Evolutionary conservation across 2,113 vertebrate species (phyloP).

Genomic region (Globicephala melas): DNA sequence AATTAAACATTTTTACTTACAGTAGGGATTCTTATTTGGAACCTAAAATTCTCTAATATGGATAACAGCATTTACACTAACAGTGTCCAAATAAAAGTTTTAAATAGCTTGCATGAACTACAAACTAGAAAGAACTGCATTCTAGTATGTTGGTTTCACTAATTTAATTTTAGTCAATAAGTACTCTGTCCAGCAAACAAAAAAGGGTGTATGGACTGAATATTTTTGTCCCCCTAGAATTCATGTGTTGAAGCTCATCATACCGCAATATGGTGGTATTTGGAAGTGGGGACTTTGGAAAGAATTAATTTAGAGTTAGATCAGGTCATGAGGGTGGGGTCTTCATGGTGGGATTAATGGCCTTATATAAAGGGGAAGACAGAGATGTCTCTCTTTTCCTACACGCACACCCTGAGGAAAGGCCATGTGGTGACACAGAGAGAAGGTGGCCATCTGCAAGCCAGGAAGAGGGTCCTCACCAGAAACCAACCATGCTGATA

Average conservation of each 20-base stretch:
- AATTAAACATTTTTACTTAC: not conserved
- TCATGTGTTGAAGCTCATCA: not conserved
- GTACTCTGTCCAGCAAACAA: not conserved
- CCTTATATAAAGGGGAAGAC: not conserved
- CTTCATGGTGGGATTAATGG: not conserved
- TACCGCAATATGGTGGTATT: not conserved
- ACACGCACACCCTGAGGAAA: not conserved
- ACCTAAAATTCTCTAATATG: not conserved
- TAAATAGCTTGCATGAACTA: not conserved
- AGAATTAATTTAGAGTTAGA: not conserved
- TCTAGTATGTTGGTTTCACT: not conserved
- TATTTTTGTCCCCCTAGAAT: not conserved
- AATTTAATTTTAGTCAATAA: not conserved
- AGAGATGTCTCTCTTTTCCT: not conserved
- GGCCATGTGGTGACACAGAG: not conserved
- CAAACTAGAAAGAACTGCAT: not conserved
- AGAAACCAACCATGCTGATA: not conserved
- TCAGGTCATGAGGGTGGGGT: not conserved
- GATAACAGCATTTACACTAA: not conserved
- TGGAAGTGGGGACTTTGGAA: not conserved
- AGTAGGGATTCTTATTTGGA: not conserved
- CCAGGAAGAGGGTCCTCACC: not conserved
- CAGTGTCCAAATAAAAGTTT: not conserved
- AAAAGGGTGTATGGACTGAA: not conserved
- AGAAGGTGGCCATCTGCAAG: not conserved